These are phyloP conservation scores for Gymnorhina tibicen DNA, from an alignment of 2,113 vertebrate species.

Conservation along the genomic window DNA sequence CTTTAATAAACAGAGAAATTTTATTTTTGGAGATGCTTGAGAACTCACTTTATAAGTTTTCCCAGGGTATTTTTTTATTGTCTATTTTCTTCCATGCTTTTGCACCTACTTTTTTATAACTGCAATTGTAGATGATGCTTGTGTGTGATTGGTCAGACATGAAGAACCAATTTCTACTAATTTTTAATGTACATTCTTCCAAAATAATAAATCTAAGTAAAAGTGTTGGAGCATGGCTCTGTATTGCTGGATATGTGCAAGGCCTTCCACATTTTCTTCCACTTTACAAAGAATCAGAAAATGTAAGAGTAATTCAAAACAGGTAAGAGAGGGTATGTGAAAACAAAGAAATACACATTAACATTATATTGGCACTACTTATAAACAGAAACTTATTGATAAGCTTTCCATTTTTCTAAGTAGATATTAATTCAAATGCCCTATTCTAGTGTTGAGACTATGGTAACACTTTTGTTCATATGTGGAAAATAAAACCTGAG, in stretches of 20 bases:
- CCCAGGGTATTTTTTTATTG: neutral
- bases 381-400: neutral
- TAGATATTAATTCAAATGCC: neutral
- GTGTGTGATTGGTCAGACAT: neutral
- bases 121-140: neutral
- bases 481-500: neutral
- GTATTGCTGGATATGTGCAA: neutral
- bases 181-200: neutral
- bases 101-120: neutral
- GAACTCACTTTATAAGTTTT: neutral
- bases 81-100: neutral
- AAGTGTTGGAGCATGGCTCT: neutral
- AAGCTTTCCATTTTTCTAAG: neutral
- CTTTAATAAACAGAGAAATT: neutral
- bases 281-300: neutral
- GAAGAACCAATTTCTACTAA: neutral
- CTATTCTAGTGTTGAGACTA: neutral
- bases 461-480: neutral
- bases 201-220: neutral
- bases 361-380: neutral
- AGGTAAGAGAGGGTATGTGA: neutral
- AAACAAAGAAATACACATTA: neutral
- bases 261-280: neutral
- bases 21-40: neutral
- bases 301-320: neutral